These are phyloP conservation scores for Ptychadena robeensis DNA, from an alignment of 2,797 vertebrate genomes.

Conservation along the genomic window DNA sequence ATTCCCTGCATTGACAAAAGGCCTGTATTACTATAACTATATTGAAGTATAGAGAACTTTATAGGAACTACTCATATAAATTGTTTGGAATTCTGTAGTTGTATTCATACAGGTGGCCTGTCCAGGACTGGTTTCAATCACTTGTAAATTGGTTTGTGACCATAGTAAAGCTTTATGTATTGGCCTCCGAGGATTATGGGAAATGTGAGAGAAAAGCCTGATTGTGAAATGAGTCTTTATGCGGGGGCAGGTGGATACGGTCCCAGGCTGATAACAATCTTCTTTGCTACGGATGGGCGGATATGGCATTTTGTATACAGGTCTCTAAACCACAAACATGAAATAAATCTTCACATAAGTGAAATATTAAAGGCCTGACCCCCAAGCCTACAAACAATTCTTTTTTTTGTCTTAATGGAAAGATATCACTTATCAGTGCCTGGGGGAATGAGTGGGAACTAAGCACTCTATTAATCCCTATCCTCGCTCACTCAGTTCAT, in stretches of 20 bases:
- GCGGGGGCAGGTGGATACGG: slow-evolving; percentile 44
- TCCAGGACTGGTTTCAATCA: neutral
- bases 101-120: too few relatives aligned
- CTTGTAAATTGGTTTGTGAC: neutral
- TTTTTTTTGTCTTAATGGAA: slow-evolving; percentile 27
- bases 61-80: too few relatives aligned
- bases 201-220: neutral
- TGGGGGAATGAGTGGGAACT: slow-evolving; percentile 43
- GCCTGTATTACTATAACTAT: too few relatives aligned
- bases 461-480: slow-evolving; percentile 53
- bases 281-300: slow-evolving; percentile 16
- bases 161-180: neutral
- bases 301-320: slow-evolving; percentile 19
- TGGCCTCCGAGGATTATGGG: neutral
- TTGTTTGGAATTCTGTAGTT: too few relatives aligned
- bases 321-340: slow-evolving; percentile 22
- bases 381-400: slow-evolving; percentile 30
- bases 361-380: slow-evolving; percentile 42
- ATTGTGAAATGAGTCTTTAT: slow-evolving; percentile 4
- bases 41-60: too few relatives aligned
- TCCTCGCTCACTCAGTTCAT: slow-evolving; percentile 32
- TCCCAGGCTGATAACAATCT: slow-evolving; percentile 55
- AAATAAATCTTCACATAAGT: slow-evolving; percentile 7
- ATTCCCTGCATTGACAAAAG: too few relatives aligned
- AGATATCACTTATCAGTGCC: slow-evolving; percentile 56